These are phyloP conservation scores for Drosophila glabriapex DNA, from an alignment of 2,888 invertebrate species.

Conservation along the genomic window DNA sequence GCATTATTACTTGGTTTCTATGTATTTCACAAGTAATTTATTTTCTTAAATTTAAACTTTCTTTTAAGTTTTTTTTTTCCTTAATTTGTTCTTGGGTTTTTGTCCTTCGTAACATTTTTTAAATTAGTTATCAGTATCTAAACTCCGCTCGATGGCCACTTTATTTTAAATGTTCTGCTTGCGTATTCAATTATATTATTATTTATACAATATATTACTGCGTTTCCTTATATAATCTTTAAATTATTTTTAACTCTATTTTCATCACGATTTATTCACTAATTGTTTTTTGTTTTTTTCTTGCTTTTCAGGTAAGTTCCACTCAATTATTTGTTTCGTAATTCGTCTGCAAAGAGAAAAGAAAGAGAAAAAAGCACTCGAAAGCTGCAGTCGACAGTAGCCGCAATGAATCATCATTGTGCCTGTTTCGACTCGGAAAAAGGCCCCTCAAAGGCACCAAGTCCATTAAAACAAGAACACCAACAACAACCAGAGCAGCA, in stretches of 20 bases:
- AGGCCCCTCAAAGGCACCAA: constrained; percentile 46
- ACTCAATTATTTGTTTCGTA: constrained; percentile 12
- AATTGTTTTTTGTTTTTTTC: constrained; percentile 32
- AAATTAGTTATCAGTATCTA: not conserved
- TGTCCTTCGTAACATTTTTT: not conserved
- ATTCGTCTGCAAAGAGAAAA: constrained; percentile 18
- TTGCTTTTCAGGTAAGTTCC: constrained; percentile 63
- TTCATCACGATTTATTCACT: constrained; percentile 21
- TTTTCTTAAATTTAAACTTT: not conserved
- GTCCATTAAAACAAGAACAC: constrained; percentile 32
- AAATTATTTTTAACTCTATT: not conserved
- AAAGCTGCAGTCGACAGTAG: constrained; percentile 14
- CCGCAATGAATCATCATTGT: constrained; percentile 52
- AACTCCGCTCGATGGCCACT: not conserved
- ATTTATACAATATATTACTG: not conserved
- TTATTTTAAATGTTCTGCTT: not conserved
- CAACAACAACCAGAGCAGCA: constrained; percentile 1
- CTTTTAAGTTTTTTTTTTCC: too few relatives aligned
- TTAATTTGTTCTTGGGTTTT: too few relatives aligned
- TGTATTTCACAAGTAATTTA: not conserved
- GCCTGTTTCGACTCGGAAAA: constrained; percentile 24
- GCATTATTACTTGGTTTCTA: not conserved
- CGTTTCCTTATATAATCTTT: not conserved
- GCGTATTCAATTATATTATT: too few relatives aligned
- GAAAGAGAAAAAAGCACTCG: not conserved